A percentile compares a stretch with the other conserved stretches of the same genome.
Evolutionary conservation across 2,797 vertebrate genomes (phyloP).

Genomic region (Masticophis lateralis): DNA sequence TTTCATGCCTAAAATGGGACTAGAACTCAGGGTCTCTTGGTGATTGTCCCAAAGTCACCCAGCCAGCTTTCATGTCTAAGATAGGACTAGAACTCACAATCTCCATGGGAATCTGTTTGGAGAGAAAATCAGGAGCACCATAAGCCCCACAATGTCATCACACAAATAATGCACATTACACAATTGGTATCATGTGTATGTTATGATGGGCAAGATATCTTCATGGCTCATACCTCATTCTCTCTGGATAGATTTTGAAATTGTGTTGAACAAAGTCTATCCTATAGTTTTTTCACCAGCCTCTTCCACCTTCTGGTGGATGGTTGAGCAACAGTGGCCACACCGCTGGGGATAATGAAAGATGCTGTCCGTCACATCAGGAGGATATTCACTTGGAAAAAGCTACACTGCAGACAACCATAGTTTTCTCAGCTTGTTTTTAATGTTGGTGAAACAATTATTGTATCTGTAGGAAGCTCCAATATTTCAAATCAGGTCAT

Average conservation of each 20-base stretch:
- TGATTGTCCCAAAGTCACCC: background rate
- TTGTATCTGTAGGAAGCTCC: background rate
- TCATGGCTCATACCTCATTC: background rate
- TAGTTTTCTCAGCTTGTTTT: background rate
- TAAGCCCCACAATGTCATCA: background rate
- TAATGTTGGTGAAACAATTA: background rate
- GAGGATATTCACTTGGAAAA: background rate
- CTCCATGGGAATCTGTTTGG: background rate
- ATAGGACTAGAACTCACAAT: background rate
- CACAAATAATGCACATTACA: background rate
- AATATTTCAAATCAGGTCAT: background rate
- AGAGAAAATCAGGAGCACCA: background rate
- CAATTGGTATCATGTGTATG: background rate
- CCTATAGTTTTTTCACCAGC: background rate
- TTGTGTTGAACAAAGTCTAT: slow-evolving; percentile 19
- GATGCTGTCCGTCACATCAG: background rate
- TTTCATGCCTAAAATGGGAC: background rate
- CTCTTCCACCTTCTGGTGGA: background rate
- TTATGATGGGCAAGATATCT: background rate
- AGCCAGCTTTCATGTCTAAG: background rate
- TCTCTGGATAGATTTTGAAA: background rate
- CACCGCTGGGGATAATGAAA: background rate
- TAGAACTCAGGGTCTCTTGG: background rate
- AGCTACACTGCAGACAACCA: background rate
- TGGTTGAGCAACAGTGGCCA: background rate